Evolutionary conservation across 1,140 invertebrate species (phyloP).

Genomic region (Schlechtendalia chinensis): DNA sequence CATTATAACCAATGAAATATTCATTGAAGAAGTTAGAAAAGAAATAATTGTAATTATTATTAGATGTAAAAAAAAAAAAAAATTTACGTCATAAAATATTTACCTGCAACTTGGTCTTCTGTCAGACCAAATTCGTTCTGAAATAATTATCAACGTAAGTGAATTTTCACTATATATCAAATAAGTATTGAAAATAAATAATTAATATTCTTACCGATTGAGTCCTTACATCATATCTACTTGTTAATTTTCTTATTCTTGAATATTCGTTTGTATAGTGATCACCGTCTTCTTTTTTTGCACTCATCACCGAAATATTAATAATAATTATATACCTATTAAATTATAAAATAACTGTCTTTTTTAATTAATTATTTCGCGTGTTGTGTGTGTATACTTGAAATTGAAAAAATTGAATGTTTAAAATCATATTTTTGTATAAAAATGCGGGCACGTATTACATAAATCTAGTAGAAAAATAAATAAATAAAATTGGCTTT

Average conservation of each 20-base stretch:
- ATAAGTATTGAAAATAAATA: neutral
- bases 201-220: constrained; percentile 58
- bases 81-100: neutral
- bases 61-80: neutral
- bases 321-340: too few species aligned
- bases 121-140: constrained; percentile 82
- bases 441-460: too few species aligned
- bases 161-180: neutral
- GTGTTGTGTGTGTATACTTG: neutral
- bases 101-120: constrained; percentile 80
- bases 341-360: too few species aligned
- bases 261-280: constrained; percentile 44
- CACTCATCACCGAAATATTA: constrained; percentile 15
- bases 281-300: constrained; percentile 4
- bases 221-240: constrained; percentile 42
- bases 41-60: neutral
- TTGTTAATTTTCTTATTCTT: constrained; percentile 43
- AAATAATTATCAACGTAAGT: constrained; percentile 55
- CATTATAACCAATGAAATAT: too few species aligned
- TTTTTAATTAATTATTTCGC: neutral
- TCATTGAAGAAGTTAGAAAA: neutral
- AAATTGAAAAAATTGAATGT: neutral
- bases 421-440: neutral
- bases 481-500: neutral
- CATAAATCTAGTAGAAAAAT: neutral